Base-by-base conservation (phyloP, 2,797 vertebrate genomes). In the Discoglossus pictus region DNA sequence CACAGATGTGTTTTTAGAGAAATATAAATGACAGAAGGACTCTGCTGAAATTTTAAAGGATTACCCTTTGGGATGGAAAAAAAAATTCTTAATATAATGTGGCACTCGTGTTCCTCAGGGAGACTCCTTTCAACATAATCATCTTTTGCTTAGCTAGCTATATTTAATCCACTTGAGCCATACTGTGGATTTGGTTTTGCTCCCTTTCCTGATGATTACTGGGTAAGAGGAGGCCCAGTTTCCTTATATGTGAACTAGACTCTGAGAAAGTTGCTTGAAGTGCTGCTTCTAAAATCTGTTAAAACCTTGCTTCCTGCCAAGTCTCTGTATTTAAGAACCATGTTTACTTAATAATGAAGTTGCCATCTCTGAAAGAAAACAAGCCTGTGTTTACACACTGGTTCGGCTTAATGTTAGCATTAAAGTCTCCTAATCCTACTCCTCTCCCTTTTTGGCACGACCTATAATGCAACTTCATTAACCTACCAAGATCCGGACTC, bases 341-440 rank as follows among this genome's bases (percentile, higher is more conserved):
- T 60, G 55, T 61, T 61, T 61, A 60, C 50, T 61, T 38, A 61
- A 25, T 48, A 13, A 51, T 67, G 12, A 59, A 60, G 48, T 51
- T 68, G 46, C 55, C 46, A 42, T 31, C 36, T 38, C 24, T 15
- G 17, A 39, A 68, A 44, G 55, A 20, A 68, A 68, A 40, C 44
- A 48, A 42, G 9, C n/a, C n/a, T 43, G 25, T 35, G 39, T 50
- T 46, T 68, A 60, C 52, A 20, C 52, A 35, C 46, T 68, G 46
- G 56, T 34, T n/a, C n/a, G n/a, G n/a, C n/a, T 61, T 52, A 68
- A 53, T 53, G 16, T 61, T 52, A 43, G 40, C 15, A 31, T 18
- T 35, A 55, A 27, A 39, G 17, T 63, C 27, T 58, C 35, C 15
- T 59, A 9, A n/a, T n/a, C 36, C 35, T 8, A 15, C 16, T n/a